Evolutionary conservation across 2,797 vertebrate species (phyloP), one percentile per base, ranked within the genome.

Genomic region (Tolypeutes matacus): DNA sequence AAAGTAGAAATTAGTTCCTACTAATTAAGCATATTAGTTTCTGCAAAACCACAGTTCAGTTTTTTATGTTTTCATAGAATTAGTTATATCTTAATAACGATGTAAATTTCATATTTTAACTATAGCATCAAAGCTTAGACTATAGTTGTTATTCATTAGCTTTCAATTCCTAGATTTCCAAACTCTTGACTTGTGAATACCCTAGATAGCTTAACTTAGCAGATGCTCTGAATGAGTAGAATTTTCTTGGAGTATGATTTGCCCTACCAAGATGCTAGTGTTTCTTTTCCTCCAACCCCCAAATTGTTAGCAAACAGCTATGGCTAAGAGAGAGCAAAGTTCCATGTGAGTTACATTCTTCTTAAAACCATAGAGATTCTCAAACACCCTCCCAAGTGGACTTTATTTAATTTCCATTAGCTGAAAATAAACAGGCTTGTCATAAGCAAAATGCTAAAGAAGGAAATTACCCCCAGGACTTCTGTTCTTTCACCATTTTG

Each of bases 231-330:
- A 8, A 81, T 36, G 36, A 78, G 11, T 0, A 36, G 65, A 76
- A 65, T 64, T 90, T 39, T 34, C 29, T 25, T 53, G 53, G 23
- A 67, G 14, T 84, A 72, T 60, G 36, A 84, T n/a, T 42, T 64
- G 46, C 64, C 15, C 56, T 84, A 21, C 34, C 7, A 76, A 83
- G 51, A 76, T 62, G 53, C 83, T 3, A 46, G 46, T 17, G 12
- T 51, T 89, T 91, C n/a, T 60, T 84, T 62, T 80, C 49, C 36
- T 95, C 60, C 64, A 93, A 76, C 69, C 89, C 75, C 60, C 60
- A 89, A 53, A 70, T 29, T 88, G 78, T 80, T 78, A 89, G 67
- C 60, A 95, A 91, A 70, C 58, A 89, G 86, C 69, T 86, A 60
- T 75, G 69, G 42, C 36, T 17, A 72, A 51, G 39, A 78, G 31